Evolutionary conservation across 1,140 invertebrate species (phyloP).

Genomic region (Tetramorium simillimum): DNA sequence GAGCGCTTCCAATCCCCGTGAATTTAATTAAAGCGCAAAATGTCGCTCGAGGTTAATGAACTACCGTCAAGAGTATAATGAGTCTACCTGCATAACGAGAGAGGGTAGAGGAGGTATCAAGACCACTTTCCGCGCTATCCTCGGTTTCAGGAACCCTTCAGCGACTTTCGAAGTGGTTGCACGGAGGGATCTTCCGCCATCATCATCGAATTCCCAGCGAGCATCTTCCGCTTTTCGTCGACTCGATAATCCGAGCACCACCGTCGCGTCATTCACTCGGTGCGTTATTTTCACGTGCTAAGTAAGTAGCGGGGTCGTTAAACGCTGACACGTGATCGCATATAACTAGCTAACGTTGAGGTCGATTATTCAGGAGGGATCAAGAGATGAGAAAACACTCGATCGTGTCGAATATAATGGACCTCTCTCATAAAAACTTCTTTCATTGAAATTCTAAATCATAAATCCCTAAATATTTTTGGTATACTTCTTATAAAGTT

Average conservation of each 20-base stretch:
- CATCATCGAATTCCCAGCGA: conserved; percentile 62
- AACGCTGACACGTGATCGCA: conserved; percentile 39
- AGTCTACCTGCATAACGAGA: conserved; percentile 66
- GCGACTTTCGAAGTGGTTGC: conserved; percentile 65
- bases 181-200: conserved; percentile 56
- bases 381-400: conserved; percentile 34
- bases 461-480: not conserved
- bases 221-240: conserved; percentile 49
- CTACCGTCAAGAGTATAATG: conserved; percentile 54
- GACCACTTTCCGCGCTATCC: conserved; percentile 60
- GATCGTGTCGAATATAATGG: not conserved
- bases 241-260: conserved; percentile 36
- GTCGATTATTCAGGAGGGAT: not conserved
- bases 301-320: conserved; percentile 18
- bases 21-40: conserved; percentile 60
- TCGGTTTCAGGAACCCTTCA: conserved; percentile 53
- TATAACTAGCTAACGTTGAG: conserved; percentile 36
- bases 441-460: not conserved
- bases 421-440: not conserved
- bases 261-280: not conserved
- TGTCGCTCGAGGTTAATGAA: conserved; percentile 57
- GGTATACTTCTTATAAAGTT: not conserved
- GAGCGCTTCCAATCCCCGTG: conserved; percentile 36
- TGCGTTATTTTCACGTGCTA: conserved; percentile 33
- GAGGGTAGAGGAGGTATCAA: conserved; percentile 58